phyloP scores from a whole-genome alignment of 2,888 invertebrate genomes.

The Tridacna crocea region DNA sequence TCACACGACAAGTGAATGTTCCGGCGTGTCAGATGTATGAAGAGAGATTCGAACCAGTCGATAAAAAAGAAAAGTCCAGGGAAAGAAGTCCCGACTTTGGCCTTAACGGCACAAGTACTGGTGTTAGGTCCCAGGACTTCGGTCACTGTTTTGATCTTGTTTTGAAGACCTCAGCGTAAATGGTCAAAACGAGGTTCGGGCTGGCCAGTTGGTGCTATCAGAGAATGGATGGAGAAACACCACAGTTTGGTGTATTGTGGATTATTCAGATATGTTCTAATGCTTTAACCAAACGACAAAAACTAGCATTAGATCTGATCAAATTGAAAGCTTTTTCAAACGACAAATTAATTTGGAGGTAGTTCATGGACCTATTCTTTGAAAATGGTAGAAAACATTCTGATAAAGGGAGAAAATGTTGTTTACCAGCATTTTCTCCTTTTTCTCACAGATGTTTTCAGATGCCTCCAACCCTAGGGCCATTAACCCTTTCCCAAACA shows the following conservation, averaged over 20 bases:
- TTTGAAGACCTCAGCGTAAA: not conserved
- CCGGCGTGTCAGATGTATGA: constrained; percentile 41
- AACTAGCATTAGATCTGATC: not conserved
- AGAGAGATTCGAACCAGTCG: not conserved
- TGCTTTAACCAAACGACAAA: not conserved
- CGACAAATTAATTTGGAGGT: not conserved
- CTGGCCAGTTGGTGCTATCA: not conserved
- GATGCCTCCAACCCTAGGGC: not conserved
- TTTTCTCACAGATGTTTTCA: not conserved
- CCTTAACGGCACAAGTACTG: not conserved
- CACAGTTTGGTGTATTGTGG: not conserved
- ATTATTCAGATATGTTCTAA: not conserved
- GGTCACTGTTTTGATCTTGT: not conserved
- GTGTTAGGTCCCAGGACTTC: not conserved
- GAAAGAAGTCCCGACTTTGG: not conserved
- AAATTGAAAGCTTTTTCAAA: not conserved
- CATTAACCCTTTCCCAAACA: too few relatives aligned
- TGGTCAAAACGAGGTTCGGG: not conserved
- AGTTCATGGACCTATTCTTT: not conserved
- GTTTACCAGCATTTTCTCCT: not conserved
- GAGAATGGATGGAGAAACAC: not conserved
- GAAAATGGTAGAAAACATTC: not conserved
- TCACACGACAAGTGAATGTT: constrained; percentile 54
- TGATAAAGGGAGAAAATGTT: not conserved
- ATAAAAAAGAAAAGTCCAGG: not conserved